Evolutionary conservation across 2,888 invertebrate genomes (phyloP), one percentile per base, ranked within the genome.

Genomic region (Nezara viridula): DNA sequence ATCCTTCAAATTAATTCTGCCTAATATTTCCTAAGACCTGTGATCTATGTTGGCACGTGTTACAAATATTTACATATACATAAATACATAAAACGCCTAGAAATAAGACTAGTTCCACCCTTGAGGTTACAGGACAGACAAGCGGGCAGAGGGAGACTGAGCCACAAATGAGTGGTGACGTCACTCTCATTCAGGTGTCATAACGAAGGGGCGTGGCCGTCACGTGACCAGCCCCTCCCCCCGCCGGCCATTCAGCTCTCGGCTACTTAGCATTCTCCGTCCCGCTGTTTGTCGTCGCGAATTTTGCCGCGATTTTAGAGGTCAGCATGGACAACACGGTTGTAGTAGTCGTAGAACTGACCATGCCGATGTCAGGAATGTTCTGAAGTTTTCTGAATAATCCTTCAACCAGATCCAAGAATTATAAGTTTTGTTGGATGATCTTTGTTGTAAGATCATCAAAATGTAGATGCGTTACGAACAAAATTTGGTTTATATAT

Each of bases 151-250:
- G 37, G 40, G 37, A 60, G 44, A 88, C 37, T 40, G 73, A 47
- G 44, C 73, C 27, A 27, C 27, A 60, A 52, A 60, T 86, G 86
- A 52, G 40, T 27, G 14, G 86, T 88, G 88, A 88, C 88, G 88
- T 88, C 88, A 88, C 27, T 49, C 88, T 88, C 88, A 88, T 88
- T 88, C 37, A 88, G 88, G 81, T 81, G 88, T 77, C 81, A 52
- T 88, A 88, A 88, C 88, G 88, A 88, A 81, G 77, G 88, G 88
- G 88, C 88, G 88, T 88, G 88, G 88, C 85, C 12, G 86, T 50
- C 86, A 86, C 86, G 86, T 86, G 86, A 86, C 50, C 21, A 37
- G 86, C 47, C 66, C 88, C 88, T 55, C 88, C 55, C 66, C 88
- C 44, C 88, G 52, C 60, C 60, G 60, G 88, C 44, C 88, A 81